Conservation (phyloP, 2,888 invertebrate genomes). For the Caenorhabditis drosophilae region DNA sequence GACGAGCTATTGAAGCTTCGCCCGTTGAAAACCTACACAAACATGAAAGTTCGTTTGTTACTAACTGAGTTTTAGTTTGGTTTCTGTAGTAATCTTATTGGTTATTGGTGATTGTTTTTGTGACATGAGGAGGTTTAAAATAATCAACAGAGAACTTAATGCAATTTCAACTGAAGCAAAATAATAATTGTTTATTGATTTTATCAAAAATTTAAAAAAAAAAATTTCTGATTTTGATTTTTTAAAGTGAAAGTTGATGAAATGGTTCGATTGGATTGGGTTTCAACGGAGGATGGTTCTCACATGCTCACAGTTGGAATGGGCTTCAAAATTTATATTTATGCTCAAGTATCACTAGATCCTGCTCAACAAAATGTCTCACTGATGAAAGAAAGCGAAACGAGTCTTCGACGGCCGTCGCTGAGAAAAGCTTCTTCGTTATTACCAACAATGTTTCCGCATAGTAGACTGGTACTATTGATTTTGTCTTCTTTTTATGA, state of each 20-base stretch:
- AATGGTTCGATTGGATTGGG: slow-evolving; percentile 80
- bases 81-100: background rate
- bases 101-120: background rate
- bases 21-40: background rate
- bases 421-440: slow-evolving; percentile 60
- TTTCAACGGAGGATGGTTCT: slow-evolving; percentile 97
- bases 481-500: slow-evolving; percentile 6
- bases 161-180: too few species aligned
- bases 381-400: slow-evolving; percentile 76
- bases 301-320: slow-evolving; percentile 88
- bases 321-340: slow-evolving; percentile 78
- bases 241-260: slow-evolving; percentile 60
- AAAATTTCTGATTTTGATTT: background rate
- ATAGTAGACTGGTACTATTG: slow-evolving; percentile 33
- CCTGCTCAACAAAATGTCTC: slow-evolving; percentile 91
- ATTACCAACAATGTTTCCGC: slow-evolving; percentile 34
- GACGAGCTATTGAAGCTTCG: slow-evolving; percentile 12
- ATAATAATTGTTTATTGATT: too few species aligned
- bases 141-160: too few species aligned
- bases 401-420: slow-evolving; percentile 51
- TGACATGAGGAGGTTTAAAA: too few species aligned
- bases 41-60: slow-evolving; percentile 4
- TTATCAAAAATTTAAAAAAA: too few species aligned
- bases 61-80: background rate
- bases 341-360: slow-evolving; percentile 88